Conservation (phyloP, 2,113 vertebrate genomes). For the Spermophilus dauricus region DNA sequence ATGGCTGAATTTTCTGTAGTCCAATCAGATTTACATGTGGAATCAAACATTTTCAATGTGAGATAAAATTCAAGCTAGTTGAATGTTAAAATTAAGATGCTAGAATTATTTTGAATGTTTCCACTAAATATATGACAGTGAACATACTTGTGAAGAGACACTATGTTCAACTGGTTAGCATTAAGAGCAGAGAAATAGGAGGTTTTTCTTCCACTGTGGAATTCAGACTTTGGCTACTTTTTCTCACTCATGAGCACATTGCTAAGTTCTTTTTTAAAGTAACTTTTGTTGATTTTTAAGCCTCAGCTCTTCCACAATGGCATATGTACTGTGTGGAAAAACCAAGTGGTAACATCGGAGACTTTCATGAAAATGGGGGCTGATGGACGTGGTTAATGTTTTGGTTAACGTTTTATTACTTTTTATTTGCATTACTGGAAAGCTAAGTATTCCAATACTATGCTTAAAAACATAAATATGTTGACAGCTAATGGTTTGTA, state of each 20-base stretch:
- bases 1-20: not conserved
- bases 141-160: not conserved
- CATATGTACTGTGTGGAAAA: not conserved
- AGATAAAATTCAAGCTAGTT: not conserved
- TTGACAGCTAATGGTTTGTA: constrained; percentile 42
- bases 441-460: not conserved
- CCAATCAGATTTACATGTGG: not conserved
- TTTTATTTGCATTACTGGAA: constrained; percentile 37
- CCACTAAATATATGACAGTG: not conserved
- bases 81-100: constrained; percentile 23
- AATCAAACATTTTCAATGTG: constrained; percentile 3
- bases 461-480: not conserved
- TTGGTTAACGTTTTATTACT: not conserved
- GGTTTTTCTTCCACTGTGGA: not conserved
- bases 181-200: not conserved
- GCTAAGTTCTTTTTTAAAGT: not conserved
- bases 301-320: not conserved
- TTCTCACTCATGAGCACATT: not conserved
- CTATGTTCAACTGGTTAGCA: not conserved
- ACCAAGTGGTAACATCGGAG: not conserved
- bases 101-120: not conserved
- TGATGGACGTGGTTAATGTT: not conserved
- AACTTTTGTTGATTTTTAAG: not conserved
- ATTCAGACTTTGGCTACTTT: not conserved
- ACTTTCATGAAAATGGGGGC: not conserved